Conservation (phyloP, 1,140 invertebrate genomes). For the Lanistes nyassanus region DNA sequence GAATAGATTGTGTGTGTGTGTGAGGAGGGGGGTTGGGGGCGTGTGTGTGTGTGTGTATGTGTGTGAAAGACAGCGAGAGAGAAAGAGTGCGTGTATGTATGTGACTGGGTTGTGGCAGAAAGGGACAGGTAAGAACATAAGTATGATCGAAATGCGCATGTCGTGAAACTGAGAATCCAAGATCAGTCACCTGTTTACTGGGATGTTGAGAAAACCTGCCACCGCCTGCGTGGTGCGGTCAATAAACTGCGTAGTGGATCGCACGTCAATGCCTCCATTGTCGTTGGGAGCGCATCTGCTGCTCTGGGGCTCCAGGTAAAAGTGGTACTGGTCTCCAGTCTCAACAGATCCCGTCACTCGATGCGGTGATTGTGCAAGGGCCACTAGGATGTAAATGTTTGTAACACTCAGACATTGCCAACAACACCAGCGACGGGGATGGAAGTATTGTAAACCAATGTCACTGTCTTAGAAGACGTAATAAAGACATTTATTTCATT, state of each 20-base stretch:
- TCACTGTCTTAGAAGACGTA: background rate
- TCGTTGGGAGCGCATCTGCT: conserved; percentile 60
- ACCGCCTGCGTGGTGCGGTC: conserved; percentile 74
- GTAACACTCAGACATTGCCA: too few species aligned
- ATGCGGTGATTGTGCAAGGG: conserved; percentile 40
- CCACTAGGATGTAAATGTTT: conserved; percentile 36
- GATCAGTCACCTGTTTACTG: conserved; percentile 36
- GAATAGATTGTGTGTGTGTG: background rate
- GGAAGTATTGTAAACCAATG: background rate
- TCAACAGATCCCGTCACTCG: conserved; percentile 63
- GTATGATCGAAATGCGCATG: background rate
- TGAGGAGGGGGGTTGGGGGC: background rate
- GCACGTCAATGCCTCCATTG: conserved; percentile 61
- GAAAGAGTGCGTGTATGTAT: too few species aligned
- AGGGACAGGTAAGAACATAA: background rate
- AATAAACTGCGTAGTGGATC: conserved; percentile 69
- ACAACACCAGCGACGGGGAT: background rate
- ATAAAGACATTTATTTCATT: too few species aligned
- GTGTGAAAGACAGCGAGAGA: background rate
- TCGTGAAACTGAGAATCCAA: too few species aligned
- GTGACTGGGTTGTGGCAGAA: background rate
- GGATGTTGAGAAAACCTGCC: conserved; percentile 68
- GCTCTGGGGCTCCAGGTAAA: conserved; percentile 67
- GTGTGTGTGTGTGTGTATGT: background rate
- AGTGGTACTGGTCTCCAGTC: conserved; percentile 67